Evolutionary conservation across 2,797 vertebrate species (phyloP).

Genomic region (Sebastes nivosus): DNA sequence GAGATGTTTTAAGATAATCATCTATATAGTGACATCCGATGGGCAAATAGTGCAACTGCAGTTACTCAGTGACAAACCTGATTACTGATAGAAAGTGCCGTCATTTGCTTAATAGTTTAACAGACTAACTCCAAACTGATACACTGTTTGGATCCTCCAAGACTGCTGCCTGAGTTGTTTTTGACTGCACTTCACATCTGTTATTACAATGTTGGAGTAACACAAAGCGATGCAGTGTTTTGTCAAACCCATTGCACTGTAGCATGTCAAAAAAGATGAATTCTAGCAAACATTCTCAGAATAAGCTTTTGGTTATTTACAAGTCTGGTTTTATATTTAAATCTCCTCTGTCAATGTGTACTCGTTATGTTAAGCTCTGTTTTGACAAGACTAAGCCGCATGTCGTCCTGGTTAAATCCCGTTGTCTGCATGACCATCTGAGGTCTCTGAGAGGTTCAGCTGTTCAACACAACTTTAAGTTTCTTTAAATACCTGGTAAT

Average conservation of each 20-base stretch:
- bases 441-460: conserved; percentile 5
- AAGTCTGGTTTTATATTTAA: background rate
- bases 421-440: conserved; percentile 56
- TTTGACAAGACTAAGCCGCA: conserved; percentile 49
- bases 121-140: background rate
- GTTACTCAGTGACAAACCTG: background rate
- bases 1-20: conserved; percentile 24
- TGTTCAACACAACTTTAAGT: background rate
- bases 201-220: background rate
- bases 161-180: background rate
- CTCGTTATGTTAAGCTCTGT: conserved; percentile 10
- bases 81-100: background rate
- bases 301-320: background rate
- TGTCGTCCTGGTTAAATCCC: conserved; percentile 57
- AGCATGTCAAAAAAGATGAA: background rate
- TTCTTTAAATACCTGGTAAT: conserved; percentile 11
- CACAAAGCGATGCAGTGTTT: background rate
- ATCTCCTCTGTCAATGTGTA: conserved; percentile 22
- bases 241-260: background rate
- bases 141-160: background rate
- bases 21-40: conserved; percentile 73
- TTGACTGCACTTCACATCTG: background rate
- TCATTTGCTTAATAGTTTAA: no score
- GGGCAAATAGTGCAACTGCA: conserved; percentile 70
- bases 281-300: background rate